A percentile compares a stretch with the other conserved stretches of the same genome.
phyloP scores from a whole-genome alignment of 2,888 invertebrate genomes.

The Galeruca laticollis region DNA sequence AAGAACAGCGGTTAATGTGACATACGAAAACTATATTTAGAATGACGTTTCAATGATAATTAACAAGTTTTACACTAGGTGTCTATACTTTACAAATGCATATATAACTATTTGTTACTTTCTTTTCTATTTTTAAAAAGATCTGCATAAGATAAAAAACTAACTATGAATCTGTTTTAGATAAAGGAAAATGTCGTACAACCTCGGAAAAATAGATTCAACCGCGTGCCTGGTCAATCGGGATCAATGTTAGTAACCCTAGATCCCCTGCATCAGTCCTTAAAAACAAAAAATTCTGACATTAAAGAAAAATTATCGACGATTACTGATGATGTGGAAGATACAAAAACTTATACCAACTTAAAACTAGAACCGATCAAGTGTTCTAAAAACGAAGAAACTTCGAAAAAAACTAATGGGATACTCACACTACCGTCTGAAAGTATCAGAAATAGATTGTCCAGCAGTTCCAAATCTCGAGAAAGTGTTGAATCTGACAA shows the following conservation, averaged over 20 bases:
- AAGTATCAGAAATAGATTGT: conserved; percentile 71
- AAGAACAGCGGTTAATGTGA: too few species aligned
- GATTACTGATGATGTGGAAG: conserved; percentile 32
- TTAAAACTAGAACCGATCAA: conserved; percentile 56
- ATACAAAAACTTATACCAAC: conserved; percentile 51
- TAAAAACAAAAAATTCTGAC: conserved; percentile 29
- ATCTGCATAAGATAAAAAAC: too few species aligned
- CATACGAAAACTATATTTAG: too few species aligned
- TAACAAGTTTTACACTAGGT: too few species aligned
- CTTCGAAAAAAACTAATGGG: conserved; percentile 61
- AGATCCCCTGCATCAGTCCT: conserved; percentile 28
- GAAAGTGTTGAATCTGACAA: conserved; percentile 44
- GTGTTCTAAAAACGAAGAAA: conserved; percentile 47
- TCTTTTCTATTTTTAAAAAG: too few species aligned
- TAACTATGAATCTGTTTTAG: conserved; percentile 37
- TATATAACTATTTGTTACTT: too few species aligned
- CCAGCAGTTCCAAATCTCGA: conserved; percentile 60
- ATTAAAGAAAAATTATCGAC: conserved; percentile 40
- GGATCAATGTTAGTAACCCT: conserved; percentile 51
- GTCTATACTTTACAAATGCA: too few species aligned
- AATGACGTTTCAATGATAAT: too few species aligned
- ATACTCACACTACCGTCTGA: conserved; percentile 69
- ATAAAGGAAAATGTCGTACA: conserved; percentile 51
- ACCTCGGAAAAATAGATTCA: conserved; percentile 49
- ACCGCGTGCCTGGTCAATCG: conserved; percentile 48